These are phyloP conservation scores for Bryconaethiops microstoma DNA, from an alignment of 2,797 vertebrate genomes.

Conservation along the genomic window DNA sequence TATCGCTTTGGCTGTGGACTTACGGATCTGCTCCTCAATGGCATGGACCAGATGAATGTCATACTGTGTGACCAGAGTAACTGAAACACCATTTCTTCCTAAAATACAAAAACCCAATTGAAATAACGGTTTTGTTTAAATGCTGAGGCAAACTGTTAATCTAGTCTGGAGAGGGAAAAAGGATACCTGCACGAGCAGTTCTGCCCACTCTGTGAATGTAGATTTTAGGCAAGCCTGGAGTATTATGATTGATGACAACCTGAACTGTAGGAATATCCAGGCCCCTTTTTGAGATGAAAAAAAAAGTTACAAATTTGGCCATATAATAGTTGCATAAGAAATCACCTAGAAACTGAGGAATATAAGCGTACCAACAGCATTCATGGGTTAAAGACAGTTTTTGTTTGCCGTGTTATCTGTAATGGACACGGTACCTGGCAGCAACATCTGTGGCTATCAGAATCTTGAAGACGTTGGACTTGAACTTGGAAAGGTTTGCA, in stretches of 20 bases:
- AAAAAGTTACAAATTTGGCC: background rate
- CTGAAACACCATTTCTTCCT: slow-evolving; percentile 89
- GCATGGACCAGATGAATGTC: slow-evolving; percentile 93
- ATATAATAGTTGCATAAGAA: background rate
- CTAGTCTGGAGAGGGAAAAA: background rate
- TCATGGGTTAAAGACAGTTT: background rate
- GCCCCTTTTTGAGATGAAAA: slow-evolving; percentile 75
- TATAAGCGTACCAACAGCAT: background rate
- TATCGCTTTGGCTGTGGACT: slow-evolving; percentile 40
- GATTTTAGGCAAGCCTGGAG: slow-evolving; percentile 91
- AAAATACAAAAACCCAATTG: slow-evolving; percentile 25
- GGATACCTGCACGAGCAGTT: slow-evolving; percentile 92
- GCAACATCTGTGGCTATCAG: slow-evolving; percentile 95
- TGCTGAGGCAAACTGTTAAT: background rate
- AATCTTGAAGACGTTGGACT: slow-evolving; percentile 94
- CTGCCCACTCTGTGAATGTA: slow-evolving; percentile 96
- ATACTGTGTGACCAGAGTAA: slow-evolving; percentile 96
- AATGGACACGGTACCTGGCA: slow-evolving; percentile 77
- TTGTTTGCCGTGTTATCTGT: background rate
- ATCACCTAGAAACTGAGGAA: background rate
- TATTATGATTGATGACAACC: slow-evolving; percentile 96
- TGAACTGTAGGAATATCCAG: slow-evolving; percentile 95
- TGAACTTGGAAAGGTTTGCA: slow-evolving; percentile 93
- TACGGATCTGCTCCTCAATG: slow-evolving; percentile 90
- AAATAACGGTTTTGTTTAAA: background rate